Base-by-base conservation (phyloP, 2,797 vertebrate genomes). In the Peromyscus melanophrys region DNA sequence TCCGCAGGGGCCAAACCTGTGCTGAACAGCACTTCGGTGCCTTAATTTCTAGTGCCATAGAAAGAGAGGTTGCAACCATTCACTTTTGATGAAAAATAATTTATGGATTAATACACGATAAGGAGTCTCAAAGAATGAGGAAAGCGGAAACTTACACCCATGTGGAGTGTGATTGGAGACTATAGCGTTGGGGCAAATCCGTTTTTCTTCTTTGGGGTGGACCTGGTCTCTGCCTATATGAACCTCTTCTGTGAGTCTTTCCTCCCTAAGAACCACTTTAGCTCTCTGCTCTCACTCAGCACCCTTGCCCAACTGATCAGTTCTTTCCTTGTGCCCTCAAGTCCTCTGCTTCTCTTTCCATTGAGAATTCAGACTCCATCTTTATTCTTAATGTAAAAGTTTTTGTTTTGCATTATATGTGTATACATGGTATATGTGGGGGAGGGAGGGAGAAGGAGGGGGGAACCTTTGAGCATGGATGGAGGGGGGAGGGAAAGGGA, bases 1-100 rank as follows among this genome's bases (percentile, higher is more conserved):
- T 98, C 97, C 97, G 49, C 55, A 0, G 52, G 14, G 31, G 6
- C 65, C 88, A 9, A 23, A 10, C 25, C 14, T 65, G 67, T 43
- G 75, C 55, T 40, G 4, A 29, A 27, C n/a, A 61, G 43, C 92
- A 78, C 82, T 46, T 92, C 94, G 8, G 23, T 0, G 31, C 27
- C 95, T 29, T 9, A 4, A 19, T 84, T 88, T 57, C 43, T 34
- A 90, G 29, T 37, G 7, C 13, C 37, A 27, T 7, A 37, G 57
- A 13, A 46, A 77, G 46, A 76, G 17, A 25, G n/a, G 4, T 55
- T 46, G 31, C n/a, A 43, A 46, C 23, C 49, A 9, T 86, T 90
- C 52, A 31, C 63, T 84, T 9, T n/a, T 43, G 43, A 13, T 31
- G 1, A 27, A 43, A 37, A 43, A 8, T 75, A 55, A 61, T 31